Evolutionary conservation across 2,113 vertebrate species (phyloP).

Genomic region (Entelurus aequoreus): DNA sequence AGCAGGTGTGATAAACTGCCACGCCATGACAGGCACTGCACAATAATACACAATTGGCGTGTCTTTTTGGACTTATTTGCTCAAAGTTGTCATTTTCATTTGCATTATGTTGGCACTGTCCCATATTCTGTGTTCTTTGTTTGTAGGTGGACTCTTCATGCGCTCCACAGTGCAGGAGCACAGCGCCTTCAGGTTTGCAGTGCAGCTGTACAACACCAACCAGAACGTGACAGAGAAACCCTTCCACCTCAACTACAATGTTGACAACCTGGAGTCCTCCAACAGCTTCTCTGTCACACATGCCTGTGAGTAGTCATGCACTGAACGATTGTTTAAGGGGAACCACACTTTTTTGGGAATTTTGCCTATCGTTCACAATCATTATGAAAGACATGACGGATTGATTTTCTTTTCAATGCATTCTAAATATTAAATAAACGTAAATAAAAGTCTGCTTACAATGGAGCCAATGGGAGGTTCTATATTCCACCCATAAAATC

Average conservation of each 20-base stretch:
- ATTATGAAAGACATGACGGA: no score
- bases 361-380: not conserved
- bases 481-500: no score
- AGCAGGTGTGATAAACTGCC: no score
- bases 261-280: constrained; percentile 97
- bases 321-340: no score
- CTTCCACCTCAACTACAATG: constrained; percentile 97
- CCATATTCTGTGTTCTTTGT: constrained; percentile 30
- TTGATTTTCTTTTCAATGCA: no score
- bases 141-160: constrained; percentile 93
- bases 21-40: no score
- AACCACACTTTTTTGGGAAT: no score
- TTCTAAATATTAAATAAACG: no score
- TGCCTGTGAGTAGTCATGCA: constrained; percentile 87
- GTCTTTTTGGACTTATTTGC: no score
- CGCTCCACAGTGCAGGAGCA: constrained; percentile 97
- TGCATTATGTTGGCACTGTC: not conserved
- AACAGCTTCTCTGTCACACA: constrained; percentile 99
- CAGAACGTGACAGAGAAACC: constrained; percentile 97
- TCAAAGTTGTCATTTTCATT: not conserved
- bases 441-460: no score
- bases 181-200: constrained; percentile 96
- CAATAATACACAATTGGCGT: no score
- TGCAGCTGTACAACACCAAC: constrained; percentile 99
- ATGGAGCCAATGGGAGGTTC: no score